Evolutionary conservation across 35 echinoderm and acorn worm species (phyloP).

Genomic region (Apostichopus parvimensis): DNA sequence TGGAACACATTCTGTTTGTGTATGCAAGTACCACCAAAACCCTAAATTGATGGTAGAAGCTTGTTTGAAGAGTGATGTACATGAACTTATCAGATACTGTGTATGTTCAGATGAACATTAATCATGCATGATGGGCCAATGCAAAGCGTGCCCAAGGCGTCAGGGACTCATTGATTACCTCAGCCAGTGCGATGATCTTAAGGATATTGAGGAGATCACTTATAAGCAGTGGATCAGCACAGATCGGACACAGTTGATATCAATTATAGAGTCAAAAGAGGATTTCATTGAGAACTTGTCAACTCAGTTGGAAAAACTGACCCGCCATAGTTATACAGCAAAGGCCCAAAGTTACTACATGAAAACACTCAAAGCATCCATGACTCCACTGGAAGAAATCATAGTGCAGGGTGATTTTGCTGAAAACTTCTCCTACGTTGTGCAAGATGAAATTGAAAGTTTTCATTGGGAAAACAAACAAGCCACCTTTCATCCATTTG

Average conservation of each 20-base stretch:
- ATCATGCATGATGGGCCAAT: constrained; percentile 44
- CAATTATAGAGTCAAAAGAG: constrained; percentile 15
- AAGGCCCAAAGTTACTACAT: neutral
- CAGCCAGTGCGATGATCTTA: neutral
- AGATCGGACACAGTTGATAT: constrained; percentile 7
- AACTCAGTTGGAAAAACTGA: constrained; percentile 13
- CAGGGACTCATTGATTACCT: constrained; percentile 19
- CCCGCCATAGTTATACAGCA: constrained; percentile 15
- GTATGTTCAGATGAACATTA: constrained; percentile 12
- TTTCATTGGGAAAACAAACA: constrained; percentile 57
- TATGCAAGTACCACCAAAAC: constrained; percentile 41
- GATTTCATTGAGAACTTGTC: constrained; percentile 35
- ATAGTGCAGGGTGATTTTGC: constrained; percentile 56
- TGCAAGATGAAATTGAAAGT: constrained; percentile 53
- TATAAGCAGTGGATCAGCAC: constrained; percentile 48
- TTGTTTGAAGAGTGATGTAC: neutral
- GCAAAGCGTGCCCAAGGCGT: neutral
- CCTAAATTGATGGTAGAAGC: constrained; percentile 23
- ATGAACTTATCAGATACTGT: constrained; percentile 8
- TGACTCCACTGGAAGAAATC: constrained; percentile 35
- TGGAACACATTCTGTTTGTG: constrained; percentile 23
- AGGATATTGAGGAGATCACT: constrained; percentile 34
- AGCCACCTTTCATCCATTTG: constrained; percentile 48
- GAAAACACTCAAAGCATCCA: constrained; percentile 25
- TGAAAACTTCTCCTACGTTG: constrained; percentile 34